Percentiles rank a stretch among this genome's conserved stretches.
phyloP scores from a whole-genome alignment of 2,888 invertebrate genomes.

The Arctia plantaginis region DNA sequence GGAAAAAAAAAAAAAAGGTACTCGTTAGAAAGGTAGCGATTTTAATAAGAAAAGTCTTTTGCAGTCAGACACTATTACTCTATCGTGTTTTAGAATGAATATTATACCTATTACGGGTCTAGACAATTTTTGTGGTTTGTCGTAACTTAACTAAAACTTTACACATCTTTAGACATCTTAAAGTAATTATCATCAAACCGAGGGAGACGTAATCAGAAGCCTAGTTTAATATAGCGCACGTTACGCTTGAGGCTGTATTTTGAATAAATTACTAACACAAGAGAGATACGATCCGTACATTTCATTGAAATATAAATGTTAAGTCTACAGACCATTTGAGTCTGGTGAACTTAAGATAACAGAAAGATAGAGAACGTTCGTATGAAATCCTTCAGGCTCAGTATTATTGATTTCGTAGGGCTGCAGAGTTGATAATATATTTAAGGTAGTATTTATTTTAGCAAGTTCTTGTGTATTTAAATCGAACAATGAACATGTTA shows the following conservation, averaged over 20 bases:
- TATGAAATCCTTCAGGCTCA: conserved; percentile 21
- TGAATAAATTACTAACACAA: conserved; percentile 39
- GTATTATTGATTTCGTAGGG: conserved; percentile 11
- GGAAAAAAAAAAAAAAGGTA: too few relatives aligned
- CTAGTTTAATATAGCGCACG: conserved; percentile 32
- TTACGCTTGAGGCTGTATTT: conserved; percentile 34
- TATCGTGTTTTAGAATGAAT: too few relatives aligned
- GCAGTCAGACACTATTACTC: too few relatives aligned
- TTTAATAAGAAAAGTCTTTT: too few relatives aligned
- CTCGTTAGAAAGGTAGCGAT: too few relatives aligned
- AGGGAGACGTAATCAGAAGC: conserved; percentile 19
- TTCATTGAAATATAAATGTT: conserved; percentile 28
- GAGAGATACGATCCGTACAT: conserved; percentile 17
- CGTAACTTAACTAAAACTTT: background rate
- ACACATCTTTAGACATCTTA: conserved; percentile 20
- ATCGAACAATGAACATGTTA: background rate
- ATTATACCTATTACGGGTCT: too few relatives aligned
- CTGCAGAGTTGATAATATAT: background rate
- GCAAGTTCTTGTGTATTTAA: background rate
- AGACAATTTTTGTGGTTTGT: too few relatives aligned
- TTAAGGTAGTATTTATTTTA: background rate
- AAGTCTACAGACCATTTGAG: conserved; percentile 8
- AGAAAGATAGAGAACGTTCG: conserved; percentile 14
- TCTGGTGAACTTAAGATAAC: conserved; percentile 12
- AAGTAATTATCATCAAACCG: conserved; percentile 35